Conservation (phyloP, 2,797 vertebrate species). For the Eleutherodactylus coqui region DNA sequence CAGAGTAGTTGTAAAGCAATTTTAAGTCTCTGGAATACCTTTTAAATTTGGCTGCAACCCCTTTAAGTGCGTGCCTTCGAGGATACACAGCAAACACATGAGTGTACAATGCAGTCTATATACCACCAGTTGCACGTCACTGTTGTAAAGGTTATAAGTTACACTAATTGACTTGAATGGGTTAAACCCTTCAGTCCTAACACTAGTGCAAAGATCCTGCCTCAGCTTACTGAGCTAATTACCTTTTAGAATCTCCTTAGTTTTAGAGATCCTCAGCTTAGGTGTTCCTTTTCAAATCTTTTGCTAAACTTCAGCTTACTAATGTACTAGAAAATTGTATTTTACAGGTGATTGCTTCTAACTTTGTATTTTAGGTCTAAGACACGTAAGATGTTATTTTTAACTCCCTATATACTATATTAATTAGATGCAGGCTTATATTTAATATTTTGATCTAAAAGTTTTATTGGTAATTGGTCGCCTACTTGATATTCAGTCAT, state of each 20-base stretch:
- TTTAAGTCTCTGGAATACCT: no score
- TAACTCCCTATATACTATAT: background rate
- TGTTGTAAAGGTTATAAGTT: no score
- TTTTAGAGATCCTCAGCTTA: background rate
- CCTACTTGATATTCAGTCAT: conserved; percentile 15
- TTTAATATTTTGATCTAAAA: background rate
- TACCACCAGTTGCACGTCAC: no score
- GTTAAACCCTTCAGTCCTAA: no score
- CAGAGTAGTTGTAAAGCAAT: no score
- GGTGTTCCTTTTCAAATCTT: background rate
- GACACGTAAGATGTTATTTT: background rate
- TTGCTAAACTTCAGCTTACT: background rate
- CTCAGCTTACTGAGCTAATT: no score
- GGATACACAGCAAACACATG: no score
- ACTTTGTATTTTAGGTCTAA: background rate
- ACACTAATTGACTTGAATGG: no score
- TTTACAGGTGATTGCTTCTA: conserved; percentile 8
- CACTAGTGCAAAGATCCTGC: no score
- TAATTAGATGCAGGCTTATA: conserved; percentile 6
- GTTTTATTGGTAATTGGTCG: conserved; percentile 13
- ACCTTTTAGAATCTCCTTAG: background rate
- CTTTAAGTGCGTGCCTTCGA: no score
- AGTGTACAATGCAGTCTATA: no score
- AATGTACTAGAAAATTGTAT: background rate
- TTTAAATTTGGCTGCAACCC: no score